phyloP scores from a whole-genome alignment of 2,113 vertebrate species.

The Pycnonotus jocosus region DNA sequence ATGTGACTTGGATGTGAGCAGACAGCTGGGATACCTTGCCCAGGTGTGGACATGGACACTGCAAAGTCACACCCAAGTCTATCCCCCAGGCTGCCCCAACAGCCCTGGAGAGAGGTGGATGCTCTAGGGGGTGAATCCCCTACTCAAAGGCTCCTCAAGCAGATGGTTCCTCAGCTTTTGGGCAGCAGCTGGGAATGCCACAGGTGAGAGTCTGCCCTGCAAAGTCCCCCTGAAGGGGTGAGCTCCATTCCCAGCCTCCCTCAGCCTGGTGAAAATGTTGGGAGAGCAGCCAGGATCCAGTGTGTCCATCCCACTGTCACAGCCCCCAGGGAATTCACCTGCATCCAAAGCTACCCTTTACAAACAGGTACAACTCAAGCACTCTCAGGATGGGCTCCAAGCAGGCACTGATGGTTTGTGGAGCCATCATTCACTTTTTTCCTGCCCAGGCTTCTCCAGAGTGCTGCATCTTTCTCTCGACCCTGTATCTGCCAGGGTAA shows the following conservation, averaged over 20 bases:
- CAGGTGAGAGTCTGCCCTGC: neutral
- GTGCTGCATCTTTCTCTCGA: neutral
- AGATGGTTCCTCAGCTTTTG: neutral
- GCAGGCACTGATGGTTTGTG: neutral
- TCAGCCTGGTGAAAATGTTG: neutral
- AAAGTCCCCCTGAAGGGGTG: too few species aligned
- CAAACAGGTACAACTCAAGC: neutral
- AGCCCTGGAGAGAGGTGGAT: neutral
- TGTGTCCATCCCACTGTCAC: neutral
- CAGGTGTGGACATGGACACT: neutral
- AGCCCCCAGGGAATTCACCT: neutral
- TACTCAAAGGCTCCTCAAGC: neutral
- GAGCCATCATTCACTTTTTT: neutral
- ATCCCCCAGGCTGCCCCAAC: neutral
- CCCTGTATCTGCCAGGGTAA: neutral
- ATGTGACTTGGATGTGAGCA: fast-evolving
- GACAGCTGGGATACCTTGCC: neutral
- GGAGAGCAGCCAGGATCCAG: neutral
- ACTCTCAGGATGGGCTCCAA: neutral
- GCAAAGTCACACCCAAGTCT: neutral
- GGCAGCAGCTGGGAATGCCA: neutral
- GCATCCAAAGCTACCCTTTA: neutral
- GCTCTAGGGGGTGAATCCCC: neutral
- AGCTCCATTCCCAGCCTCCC: neutral
- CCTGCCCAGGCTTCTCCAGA: neutral